Conservation (phyloP, 2,797 vertebrate genomes). For the Masticophis lateralis region DNA sequence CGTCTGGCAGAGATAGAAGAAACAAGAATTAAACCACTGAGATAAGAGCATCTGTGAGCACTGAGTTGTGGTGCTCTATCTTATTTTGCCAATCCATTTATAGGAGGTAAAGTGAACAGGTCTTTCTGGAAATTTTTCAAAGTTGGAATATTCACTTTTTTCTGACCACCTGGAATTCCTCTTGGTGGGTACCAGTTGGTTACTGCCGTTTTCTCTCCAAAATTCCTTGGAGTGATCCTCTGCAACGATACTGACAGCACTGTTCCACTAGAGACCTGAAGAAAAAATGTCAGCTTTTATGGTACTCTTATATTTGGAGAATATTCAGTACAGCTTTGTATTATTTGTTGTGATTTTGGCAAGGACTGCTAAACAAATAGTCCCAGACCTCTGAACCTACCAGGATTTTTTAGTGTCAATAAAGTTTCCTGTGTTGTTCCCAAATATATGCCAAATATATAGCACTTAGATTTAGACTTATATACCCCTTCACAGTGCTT, state of each 20-base stretch:
- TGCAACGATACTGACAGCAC: not conserved
- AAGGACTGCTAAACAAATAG: not conserved
- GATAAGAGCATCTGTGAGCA: not conserved
- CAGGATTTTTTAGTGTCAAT: not conserved
- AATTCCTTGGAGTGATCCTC: not conserved
- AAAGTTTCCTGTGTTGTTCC: not conserved
- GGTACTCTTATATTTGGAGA: not conserved
- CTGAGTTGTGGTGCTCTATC: not conserved
- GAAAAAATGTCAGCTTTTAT: not conserved
- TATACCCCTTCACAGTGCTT: not conserved
- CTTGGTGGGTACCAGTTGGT: not conserved
- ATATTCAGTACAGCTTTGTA: not conserved
- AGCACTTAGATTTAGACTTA: not conserved
- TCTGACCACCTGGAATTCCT: not conserved
- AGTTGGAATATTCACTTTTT: too few relatives aligned
- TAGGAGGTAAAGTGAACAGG: not conserved
- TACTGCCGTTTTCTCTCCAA: not conserved
- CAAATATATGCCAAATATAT: not conserved
- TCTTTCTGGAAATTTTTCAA: not conserved
- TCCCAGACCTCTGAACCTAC: not conserved
- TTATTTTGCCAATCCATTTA: not conserved
- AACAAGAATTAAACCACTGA: constrained; percentile 8
- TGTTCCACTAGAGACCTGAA: not conserved
- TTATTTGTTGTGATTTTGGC: not conserved
- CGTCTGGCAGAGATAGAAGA: not conserved